Conservation (phyloP, 1,140 invertebrate genomes). For the Neodiprion virginianus region DNA sequence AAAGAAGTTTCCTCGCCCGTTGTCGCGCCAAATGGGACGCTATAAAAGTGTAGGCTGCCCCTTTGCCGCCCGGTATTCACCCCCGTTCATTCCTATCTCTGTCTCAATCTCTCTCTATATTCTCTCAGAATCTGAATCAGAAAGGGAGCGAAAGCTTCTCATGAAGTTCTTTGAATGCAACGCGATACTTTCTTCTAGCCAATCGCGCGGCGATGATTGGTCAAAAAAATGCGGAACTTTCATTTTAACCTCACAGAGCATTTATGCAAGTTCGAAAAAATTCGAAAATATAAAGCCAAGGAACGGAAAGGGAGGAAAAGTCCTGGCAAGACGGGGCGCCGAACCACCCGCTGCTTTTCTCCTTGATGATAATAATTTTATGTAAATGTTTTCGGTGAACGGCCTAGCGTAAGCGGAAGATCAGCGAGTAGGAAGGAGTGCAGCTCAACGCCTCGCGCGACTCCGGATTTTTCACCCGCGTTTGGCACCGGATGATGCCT, state of each 20-base stretch:
- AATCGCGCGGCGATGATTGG: too few species aligned
- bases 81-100: background rate
- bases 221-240: too few species aligned
- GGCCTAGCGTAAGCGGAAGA: background rate
- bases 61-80: conserved; percentile 17
- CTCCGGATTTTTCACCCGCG: conserved; percentile 17
- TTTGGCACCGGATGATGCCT: background rate
- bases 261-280: too few species aligned
- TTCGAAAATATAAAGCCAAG: too few species aligned
- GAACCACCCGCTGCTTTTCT: background rate
- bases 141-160: too few species aligned
- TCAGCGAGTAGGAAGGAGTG: conserved; percentile 25
- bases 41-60: conserved; percentile 52
- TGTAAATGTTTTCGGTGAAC: conserved; percentile 47
- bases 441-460: conserved; percentile 22
- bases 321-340: too few species aligned
- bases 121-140: too few species aligned
- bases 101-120: too few species aligned
- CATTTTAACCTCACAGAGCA: too few species aligned
- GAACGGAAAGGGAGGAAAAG: too few species aligned
- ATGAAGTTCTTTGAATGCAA: too few species aligned
- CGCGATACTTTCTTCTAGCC: too few species aligned
- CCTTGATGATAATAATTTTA: conserved; percentile 57
- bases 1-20: conserved; percentile 62
- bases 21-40: conserved; percentile 62